These are phyloP conservation scores for Ranitomeya variabilis DNA, from an alignment of 2,113 vertebrate genomes.

Conservation along the genomic window DNA sequence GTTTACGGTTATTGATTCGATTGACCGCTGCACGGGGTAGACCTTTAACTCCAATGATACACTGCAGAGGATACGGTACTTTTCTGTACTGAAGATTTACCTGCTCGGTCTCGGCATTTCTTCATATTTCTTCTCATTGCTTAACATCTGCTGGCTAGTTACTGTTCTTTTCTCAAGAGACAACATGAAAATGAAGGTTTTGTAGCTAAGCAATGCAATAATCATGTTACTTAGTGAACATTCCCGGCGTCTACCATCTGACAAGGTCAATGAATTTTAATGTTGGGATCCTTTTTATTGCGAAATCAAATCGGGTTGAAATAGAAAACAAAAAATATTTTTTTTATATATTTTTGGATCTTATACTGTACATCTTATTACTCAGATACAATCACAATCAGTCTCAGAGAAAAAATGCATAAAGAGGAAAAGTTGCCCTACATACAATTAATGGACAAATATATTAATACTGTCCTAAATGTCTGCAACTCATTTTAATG, in stretches of 20 bases:
- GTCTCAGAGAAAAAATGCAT: too few relatives aligned
- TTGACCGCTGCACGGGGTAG: constrained; percentile 21
- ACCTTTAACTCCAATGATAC: constrained; percentile 30
- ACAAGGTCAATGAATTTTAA: constrained; percentile 24
- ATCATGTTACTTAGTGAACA: constrained; percentile 24
- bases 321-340: background rate
- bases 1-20: constrained; percentile 25
- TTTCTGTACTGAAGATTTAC: constrained; percentile 7
- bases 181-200: constrained; percentile 1
- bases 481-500: too few relatives aligned
- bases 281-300: background rate
- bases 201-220: constrained; percentile 27
- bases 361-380: too few relatives aligned
- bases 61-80: background rate
- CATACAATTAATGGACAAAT: too few relatives aligned
- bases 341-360: too few relatives aligned
- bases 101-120: background rate
- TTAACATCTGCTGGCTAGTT: background rate
- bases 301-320: background rate
- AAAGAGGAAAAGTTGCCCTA: too few relatives aligned
- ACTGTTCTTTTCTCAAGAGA: background rate
- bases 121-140: background rate
- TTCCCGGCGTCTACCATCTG: constrained; percentile 21
- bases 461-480: too few relatives aligned
- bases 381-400: too few relatives aligned